Conservation (phyloP, 2,888 invertebrate species). For the Heliconius erato region DNA sequence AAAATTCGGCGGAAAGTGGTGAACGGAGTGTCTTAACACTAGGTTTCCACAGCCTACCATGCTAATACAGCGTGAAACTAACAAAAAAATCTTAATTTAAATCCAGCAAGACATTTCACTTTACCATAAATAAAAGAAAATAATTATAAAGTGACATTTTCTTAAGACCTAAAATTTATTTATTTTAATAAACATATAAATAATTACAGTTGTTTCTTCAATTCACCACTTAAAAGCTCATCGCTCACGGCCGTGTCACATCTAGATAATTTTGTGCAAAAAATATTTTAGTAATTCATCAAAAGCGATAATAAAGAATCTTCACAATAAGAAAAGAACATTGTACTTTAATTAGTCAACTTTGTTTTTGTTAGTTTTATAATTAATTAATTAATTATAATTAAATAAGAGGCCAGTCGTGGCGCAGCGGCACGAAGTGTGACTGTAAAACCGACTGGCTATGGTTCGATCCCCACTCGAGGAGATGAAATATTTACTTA, state of each 20-base stretch:
- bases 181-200: slow-evolving; percentile 7
- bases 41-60: too few relatives aligned
- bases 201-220: slow-evolving; percentile 18
- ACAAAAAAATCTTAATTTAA: too few relatives aligned
- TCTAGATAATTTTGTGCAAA: slow-evolving; percentile 29
- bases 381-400: not conserved
- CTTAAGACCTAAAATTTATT: not conserved
- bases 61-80: too few relatives aligned
- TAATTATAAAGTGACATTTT: too few relatives aligned
- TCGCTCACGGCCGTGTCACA: slow-evolving; percentile 20
- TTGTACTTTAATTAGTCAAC: not conserved
- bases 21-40: too few relatives aligned
- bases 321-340: slow-evolving; percentile 1
- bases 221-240: slow-evolving; percentile 24
- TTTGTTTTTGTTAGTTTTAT: not conserved
- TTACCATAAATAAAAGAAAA: too few relatives aligned
- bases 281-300: slow-evolving; percentile 27
- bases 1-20: too few relatives aligned
- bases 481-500: too few relatives aligned
- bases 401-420: not conserved
- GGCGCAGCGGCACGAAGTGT: too few relatives aligned
- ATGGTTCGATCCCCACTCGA: too few relatives aligned
- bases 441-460: too few relatives aligned
- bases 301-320: slow-evolving; percentile 19
- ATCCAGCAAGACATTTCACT: too few relatives aligned